Conservation (phyloP, 2,113 vertebrate species). For the Drymodes brunneopygia region DNA sequence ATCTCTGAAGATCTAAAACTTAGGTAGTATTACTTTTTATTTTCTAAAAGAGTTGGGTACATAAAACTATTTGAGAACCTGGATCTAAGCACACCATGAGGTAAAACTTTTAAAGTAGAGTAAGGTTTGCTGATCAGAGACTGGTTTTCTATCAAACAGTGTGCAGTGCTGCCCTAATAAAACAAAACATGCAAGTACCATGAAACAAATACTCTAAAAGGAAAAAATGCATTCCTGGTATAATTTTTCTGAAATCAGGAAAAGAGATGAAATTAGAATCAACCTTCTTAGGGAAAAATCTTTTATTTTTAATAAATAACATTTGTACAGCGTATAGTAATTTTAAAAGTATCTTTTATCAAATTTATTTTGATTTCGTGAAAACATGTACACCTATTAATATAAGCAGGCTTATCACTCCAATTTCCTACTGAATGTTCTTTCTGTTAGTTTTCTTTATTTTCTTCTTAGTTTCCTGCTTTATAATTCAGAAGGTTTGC, state of each 20-base stretch:
- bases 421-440: neutral
- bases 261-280: neutral
- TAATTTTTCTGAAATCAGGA: neutral
- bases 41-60: neutral
- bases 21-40: neutral
- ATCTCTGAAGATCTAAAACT: neutral
- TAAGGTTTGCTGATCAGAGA: neutral
- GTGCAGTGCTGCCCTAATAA: neutral
- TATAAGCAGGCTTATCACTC: neutral
- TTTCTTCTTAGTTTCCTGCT: slow-evolving; percentile 36
- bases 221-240: neutral
- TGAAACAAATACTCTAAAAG: neutral
- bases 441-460: slow-evolving; percentile 21
- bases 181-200: neutral
- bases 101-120: neutral
- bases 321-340: neutral
- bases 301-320: neutral
- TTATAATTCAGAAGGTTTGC: slow-evolving; percentile 45
- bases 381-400: neutral
- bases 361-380: slow-evolving; percentile 19
- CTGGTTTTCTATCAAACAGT: neutral
- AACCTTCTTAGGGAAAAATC: neutral
- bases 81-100: neutral
- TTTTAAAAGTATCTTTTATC: neutral
- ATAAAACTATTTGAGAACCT: neutral